Conservation (phyloP, 2,113 vertebrate species). For the Passerina amoena region DNA sequence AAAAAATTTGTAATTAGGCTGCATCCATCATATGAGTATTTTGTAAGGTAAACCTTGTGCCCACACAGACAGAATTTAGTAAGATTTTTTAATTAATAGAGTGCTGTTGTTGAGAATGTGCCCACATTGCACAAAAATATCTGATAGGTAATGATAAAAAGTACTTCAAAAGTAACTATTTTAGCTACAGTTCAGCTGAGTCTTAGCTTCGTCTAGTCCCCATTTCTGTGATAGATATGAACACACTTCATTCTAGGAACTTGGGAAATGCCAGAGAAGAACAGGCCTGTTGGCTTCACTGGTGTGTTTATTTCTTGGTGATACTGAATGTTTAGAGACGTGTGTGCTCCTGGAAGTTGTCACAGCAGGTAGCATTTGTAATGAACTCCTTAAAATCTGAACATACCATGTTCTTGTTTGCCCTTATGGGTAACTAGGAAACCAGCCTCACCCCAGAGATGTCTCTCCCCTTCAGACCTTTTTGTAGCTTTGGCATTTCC, state of each 20-base stretch:
- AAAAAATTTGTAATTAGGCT: background rate
- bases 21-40: background rate
- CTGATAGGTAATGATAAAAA: background rate
- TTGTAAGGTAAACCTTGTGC: background rate
- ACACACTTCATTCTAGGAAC: background rate
- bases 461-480: background rate
- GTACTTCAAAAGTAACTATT: constrained; percentile 7
- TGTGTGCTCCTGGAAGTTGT: background rate
- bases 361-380: background rate
- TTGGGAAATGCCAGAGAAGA: background rate
- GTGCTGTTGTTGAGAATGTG: background rate
- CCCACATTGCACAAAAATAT: background rate
- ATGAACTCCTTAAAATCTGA: background rate
- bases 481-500: background rate
- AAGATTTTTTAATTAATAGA: background rate
- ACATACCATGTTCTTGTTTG: background rate
- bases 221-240: background rate
- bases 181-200: background rate
- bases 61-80: background rate
- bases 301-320: background rate
- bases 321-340: background rate
- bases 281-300: background rate
- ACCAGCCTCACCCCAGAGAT: background rate
- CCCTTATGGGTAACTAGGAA: background rate
- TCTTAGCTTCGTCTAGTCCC: background rate